Evolutionary conservation across 2,113 vertebrate genomes (phyloP).

Genomic region (Geococcyx californianus): DNA sequence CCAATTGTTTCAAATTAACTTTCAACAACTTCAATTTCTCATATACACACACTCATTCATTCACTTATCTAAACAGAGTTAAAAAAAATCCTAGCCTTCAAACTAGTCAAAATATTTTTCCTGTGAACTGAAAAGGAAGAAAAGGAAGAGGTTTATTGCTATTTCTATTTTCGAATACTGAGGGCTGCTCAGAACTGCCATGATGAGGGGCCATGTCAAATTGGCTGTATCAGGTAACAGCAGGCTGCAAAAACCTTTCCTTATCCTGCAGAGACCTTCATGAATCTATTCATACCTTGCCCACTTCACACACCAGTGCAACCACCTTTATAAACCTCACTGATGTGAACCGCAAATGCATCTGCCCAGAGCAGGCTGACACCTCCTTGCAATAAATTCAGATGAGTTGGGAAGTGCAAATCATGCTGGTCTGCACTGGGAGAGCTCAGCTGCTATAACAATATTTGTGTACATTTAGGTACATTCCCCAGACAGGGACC

Average conservation of each 20-base stretch:
- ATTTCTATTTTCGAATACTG: constrained; percentile 7
- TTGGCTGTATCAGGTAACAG: constrained; percentile 13
- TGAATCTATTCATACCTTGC: not conserved
- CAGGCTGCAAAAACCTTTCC: constrained; percentile 3
- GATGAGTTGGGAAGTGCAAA: not conserved
- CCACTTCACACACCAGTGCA: not conserved
- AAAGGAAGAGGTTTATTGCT: constrained; percentile 54
- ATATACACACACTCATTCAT: not conserved
- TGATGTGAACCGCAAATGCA: not conserved
- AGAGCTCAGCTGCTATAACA: not conserved
- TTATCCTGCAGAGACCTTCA: not conserved
- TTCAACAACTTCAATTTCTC: not conserved
- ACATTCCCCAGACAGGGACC: not conserved
- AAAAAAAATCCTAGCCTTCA: constrained; percentile 17
- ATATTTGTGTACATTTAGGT: not conserved
- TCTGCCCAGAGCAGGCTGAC: not conserved
- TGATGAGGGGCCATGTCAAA: constrained; percentile 3
- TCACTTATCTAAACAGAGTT: constrained; percentile 15
- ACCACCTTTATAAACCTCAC: not conserved
- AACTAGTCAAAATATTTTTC: constrained; percentile 60
- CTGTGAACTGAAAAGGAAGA: constrained; percentile 38
- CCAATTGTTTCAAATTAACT: constrained; percentile 7
- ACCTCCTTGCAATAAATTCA: not conserved
- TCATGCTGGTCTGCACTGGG: not conserved
- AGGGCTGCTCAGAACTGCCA: not conserved